Evolutionary conservation across 2,797 vertebrate species (phyloP).

Genomic region (Emys orbicularis): DNA sequence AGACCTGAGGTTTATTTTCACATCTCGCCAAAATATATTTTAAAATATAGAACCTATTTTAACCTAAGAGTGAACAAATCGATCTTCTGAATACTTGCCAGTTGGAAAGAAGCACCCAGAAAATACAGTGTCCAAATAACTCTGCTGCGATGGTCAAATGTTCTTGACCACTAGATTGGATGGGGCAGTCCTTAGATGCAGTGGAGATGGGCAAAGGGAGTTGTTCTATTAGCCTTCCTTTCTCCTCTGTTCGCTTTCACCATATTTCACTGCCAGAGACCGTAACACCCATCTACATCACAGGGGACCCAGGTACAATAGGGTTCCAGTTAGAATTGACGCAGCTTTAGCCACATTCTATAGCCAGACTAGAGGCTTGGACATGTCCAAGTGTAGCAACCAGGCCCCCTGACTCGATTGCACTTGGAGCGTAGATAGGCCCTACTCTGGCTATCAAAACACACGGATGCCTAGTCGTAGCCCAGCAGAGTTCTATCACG

Average conservation of each 20-base stretch:
- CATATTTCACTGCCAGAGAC: neutral
- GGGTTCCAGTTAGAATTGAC: neutral
- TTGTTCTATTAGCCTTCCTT: neutral
- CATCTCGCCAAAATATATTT: conserved; percentile 59
- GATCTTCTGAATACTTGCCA: conserved; percentile 63
- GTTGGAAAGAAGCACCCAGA: conserved; percentile 18
- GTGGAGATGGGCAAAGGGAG: neutral
- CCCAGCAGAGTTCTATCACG: neutral
- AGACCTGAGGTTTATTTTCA: conserved; percentile 60
- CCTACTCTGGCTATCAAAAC: neutral
- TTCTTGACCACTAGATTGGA: neutral
- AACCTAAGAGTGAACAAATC: conserved; percentile 63
- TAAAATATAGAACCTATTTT: conserved; percentile 71
- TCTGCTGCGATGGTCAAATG: neutral
- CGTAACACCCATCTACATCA: neutral
- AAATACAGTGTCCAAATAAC: neutral
- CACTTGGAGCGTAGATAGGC: neutral
- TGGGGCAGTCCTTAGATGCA: neutral
- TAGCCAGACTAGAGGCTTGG: neutral
- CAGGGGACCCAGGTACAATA: neutral
- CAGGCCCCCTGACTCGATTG: neutral
- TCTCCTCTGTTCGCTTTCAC: neutral
- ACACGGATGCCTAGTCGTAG: neutral
- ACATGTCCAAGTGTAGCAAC: neutral
- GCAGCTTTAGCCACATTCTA: neutral